Evolutionary conservation across 2,113 vertebrate genomes (phyloP).

Genomic region (Sclerurus mexicanus): DNA sequence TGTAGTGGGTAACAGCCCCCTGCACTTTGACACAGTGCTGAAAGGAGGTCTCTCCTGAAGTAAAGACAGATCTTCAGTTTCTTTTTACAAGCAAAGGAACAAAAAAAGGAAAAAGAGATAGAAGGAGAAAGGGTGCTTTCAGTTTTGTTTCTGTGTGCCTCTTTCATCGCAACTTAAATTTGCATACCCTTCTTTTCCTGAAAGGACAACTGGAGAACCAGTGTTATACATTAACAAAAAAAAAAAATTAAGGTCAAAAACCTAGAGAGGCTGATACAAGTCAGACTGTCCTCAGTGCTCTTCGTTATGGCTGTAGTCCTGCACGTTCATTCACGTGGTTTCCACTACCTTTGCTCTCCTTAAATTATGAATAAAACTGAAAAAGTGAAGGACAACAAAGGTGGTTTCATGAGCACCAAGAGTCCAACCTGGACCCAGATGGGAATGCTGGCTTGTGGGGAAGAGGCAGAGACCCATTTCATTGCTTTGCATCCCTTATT

Average conservation of each 20-base stretch:
- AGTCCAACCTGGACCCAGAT: neutral
- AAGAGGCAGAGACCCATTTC: neutral
- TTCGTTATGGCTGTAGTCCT: neutral
- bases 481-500: neutral
- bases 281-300: neutral
- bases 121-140: neutral
- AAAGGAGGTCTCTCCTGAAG: neutral
- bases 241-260: neutral
- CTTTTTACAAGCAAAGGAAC: neutral
- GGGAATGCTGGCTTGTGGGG: neutral
- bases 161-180: neutral
- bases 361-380: neutral
- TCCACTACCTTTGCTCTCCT: neutral
- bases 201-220: neutral
- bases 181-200: neutral
- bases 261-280: neutral
- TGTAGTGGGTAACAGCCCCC: neutral
- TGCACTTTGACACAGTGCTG: neutral
- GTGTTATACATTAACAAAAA: neutral
- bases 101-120: neutral
- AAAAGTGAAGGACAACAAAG: neutral
- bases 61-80: neutral
- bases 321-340: neutral
- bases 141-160: neutral
- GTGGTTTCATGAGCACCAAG: fast-evolving